Conservation (phyloP, 2,113 vertebrate species). For the Pionites leucogaster region DNA sequence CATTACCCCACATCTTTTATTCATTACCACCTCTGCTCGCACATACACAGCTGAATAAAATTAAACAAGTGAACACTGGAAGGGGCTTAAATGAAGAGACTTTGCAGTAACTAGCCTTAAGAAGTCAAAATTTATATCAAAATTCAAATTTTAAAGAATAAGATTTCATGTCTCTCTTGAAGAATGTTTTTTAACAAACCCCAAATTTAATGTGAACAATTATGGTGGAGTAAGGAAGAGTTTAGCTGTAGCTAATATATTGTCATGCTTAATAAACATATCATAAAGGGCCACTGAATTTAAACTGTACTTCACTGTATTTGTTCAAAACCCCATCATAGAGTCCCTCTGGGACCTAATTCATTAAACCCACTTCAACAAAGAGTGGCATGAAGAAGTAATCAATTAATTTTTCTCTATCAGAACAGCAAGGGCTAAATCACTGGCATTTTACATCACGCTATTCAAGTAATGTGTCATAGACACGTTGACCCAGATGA, state of each 20-base stretch:
- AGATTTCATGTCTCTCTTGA: background rate
- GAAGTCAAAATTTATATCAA: background rate
- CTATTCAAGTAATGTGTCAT: background rate
- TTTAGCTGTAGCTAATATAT: background rate
- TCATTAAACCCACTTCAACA: conserved; percentile 23
- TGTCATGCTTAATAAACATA: conserved; percentile 6
- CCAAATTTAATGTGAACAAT: background rate
- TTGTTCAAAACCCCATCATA: conserved; percentile 14
- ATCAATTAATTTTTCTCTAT: background rate
- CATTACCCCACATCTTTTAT: conserved; percentile 50
- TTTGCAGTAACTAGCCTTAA: background rate
- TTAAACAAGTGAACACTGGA: background rate
- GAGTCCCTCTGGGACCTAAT: background rate
- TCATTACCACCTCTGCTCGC: conserved; percentile 5
- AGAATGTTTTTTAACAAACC: background rate
- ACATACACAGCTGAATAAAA: background rate
- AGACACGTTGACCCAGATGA: background rate
- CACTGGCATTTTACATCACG: background rate
- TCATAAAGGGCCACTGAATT: background rate
- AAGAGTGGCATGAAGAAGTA: conserved; percentile 1
- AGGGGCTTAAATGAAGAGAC: background rate
- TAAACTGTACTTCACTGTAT: background rate
- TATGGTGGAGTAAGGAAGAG: background rate
- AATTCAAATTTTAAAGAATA: background rate
- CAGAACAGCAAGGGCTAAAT: background rate